Base-by-base conservation (phyloP, 2,797 vertebrate species). In the Diglossa cyanea region DNA sequence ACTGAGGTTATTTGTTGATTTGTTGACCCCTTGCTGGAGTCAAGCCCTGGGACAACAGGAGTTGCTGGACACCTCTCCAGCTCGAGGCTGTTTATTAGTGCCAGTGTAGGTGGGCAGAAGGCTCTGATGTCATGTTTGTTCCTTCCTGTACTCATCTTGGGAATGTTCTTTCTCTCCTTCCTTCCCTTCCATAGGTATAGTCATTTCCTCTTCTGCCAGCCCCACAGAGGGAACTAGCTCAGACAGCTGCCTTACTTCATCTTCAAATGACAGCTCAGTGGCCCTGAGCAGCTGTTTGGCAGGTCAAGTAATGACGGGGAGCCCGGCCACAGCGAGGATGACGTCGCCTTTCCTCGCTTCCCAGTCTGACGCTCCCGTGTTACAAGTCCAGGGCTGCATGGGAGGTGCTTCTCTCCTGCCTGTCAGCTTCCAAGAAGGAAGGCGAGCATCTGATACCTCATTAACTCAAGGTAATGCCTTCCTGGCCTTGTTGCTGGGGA, bases 401-500 rank as follows among this genome's bases (percentile, higher is more conserved):
- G 98, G 98, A 13, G 96, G 98, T 23, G 98, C 98, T 62, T 98
- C 98, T 93, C 95, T 97, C 58, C 96, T 98, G 70, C 98, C 98
- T 7, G 89, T 98, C 96, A 98, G 97, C 90, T 99, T 99, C 97
- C 99, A 99, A 97, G 99, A 99, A 95, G 99, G 99, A 40, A 98
- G 99, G 53, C 96, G 99, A 91, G 99, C 99, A 4, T 99, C 99
- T 0, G 99, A 99, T 97, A 99, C 99, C 87, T 99, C 99, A 50
- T 98, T 99, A 94, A 99, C 99, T 68, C 99, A 99, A 98, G 99
- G 99, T 99, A 97, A 91, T 66, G 40, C 35, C 47, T 86, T 74
- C 30, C 50, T 93, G 87, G 45, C 65, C 67, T 35, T 40, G 9
- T 79, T 71, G 31, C 17, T 39, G 47, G 47, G 55, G n/a, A 54